phyloP scores from a whole-genome alignment of 35 echinoderm and acorn worm species.

The Hemicentrotus pulcherrimus region DNA sequence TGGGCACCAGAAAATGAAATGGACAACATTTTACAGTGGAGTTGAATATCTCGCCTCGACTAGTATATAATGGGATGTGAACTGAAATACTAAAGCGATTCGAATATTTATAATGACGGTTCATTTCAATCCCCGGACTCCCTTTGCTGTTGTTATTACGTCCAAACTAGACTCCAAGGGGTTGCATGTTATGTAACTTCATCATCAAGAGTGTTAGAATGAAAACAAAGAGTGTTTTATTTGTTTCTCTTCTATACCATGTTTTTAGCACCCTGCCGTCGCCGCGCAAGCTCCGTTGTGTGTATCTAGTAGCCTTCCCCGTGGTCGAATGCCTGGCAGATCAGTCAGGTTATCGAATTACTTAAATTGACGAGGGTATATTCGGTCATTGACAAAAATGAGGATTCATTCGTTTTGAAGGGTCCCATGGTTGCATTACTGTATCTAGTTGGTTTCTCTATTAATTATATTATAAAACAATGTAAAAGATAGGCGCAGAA shows the following conservation, averaged over 20 bases:
- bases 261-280: background rate
- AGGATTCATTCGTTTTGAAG: background rate
- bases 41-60: background rate
- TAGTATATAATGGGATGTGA: background rate
- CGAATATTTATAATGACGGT: background rate
- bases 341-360: conserved; percentile 11
- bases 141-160: background rate
- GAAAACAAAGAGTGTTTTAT: background rate
- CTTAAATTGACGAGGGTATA: background rate
- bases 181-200: background rate
- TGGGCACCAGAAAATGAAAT: background rate
- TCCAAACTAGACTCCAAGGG: background rate
- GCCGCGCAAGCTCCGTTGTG: background rate
- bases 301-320: background rate
- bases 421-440: too few relatives aligned
- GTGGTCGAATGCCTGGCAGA: background rate
- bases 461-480: too few relatives aligned
- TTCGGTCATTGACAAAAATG: background rate
- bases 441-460: too few relatives aligned
- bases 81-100: background rate
- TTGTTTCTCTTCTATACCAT: background rate
- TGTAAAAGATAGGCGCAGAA: too few relatives aligned
- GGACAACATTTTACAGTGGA: background rate
- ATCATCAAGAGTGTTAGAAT: background rate
- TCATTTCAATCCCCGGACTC: background rate